Percentiles rank a stretch among this genome's conserved stretches.
phyloP scores from a whole-genome alignment of 2,797 vertebrate genomes.

The Euphonia xanthogaster region DNA sequence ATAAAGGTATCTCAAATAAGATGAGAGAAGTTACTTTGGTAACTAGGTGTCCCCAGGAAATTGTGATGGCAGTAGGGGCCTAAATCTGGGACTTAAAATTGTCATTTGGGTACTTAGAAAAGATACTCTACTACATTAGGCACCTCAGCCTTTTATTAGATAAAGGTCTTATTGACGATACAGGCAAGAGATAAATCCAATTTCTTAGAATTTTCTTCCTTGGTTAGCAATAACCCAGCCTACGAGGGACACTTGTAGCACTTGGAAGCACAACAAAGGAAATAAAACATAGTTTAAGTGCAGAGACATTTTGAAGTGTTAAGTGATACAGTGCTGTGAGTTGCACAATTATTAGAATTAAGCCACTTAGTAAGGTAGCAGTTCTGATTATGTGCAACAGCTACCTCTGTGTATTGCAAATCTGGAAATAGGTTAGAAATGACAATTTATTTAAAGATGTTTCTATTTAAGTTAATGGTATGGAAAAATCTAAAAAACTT shows the following conservation, averaged over 20 bases:
- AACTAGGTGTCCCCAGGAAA: background rate
- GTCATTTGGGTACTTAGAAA: background rate
- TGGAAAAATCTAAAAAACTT: background rate
- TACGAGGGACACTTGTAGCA: background rate
- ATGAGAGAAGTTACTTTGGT: background rate
- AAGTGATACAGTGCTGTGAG: background rate
- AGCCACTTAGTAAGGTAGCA: background rate
- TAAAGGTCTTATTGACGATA: background rate
- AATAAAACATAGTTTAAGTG: background rate
- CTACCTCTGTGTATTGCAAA: background rate
- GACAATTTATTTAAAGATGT: background rate
- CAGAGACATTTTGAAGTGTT: background rate
- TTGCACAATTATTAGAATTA: background rate
- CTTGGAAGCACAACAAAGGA: background rate
- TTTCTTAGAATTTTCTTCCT: background rate
- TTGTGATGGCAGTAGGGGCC: background rate
- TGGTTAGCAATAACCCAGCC: background rate
- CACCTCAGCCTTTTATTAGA: background rate
- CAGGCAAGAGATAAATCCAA: background rate
- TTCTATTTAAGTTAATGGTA: constrained; percentile 11
- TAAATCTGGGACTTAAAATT: background rate
- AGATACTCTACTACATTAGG: background rate
- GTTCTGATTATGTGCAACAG: background rate
- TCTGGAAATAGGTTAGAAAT: background rate
- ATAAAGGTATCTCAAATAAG: background rate